These are phyloP conservation scores for Mesoclemmys tuberculata DNA, from an alignment of 2,113 vertebrate genomes.

Conservation along the genomic window DNA sequence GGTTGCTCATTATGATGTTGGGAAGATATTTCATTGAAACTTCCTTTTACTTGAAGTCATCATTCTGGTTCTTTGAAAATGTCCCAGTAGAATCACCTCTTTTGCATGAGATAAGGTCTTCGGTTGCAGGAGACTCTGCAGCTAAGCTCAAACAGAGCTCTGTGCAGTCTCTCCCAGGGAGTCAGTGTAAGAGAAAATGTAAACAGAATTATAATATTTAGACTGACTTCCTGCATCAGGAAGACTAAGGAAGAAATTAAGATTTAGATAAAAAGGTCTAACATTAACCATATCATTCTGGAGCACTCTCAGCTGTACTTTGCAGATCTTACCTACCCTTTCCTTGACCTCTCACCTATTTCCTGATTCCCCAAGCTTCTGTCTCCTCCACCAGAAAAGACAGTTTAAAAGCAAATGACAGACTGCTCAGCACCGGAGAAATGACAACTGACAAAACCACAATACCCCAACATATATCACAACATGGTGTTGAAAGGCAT, in stretches of 20 bases:
- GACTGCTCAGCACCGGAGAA: background rate
- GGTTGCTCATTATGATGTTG: background rate
- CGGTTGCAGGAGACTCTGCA: slow-evolving; percentile 19
- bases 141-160: slow-evolving; percentile 11
- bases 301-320: slow-evolving; percentile 10
- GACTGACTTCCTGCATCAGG: background rate
- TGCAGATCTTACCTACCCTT: slow-evolving; percentile 11
- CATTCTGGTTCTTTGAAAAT: slow-evolving; percentile 34
- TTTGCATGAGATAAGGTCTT: background rate
- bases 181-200: background rate
- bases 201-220: slow-evolving; percentile 36
- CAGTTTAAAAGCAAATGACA: background rate
- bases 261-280: background rate
- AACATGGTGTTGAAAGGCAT: background rate
- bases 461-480: background rate
- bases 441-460: background rate
- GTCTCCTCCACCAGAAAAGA: fast-evolving
- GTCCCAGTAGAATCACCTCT: slow-evolving; percentile 10
- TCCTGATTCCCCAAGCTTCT: slow-evolving; percentile 26
- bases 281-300: background rate
- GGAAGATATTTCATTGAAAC: background rate
- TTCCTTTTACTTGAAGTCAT: background rate
- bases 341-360: background rate
- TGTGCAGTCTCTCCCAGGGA: slow-evolving; percentile 19
- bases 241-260: slow-evolving; percentile 38